Conservation (phyloP, 2,797 vertebrate species). For the Clamator glandarius region DNA sequence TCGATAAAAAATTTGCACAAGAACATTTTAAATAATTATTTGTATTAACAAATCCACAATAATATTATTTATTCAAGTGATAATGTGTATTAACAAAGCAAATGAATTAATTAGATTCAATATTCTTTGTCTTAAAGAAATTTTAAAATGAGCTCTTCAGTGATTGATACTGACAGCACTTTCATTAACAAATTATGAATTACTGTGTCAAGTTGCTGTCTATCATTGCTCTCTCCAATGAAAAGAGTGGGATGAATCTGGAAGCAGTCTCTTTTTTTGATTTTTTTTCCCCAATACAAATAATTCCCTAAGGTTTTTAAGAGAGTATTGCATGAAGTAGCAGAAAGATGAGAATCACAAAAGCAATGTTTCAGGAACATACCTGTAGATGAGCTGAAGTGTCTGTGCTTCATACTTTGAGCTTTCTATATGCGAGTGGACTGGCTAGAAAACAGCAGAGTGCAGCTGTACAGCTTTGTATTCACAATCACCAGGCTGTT, state of each 20-base stretch:
- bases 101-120: neutral
- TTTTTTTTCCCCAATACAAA: neutral
- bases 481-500: neutral
- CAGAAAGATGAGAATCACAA: neutral
- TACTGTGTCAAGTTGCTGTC: neutral
- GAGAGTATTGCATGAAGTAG: neutral
- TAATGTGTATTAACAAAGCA: neutral
- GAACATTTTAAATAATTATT: neutral
- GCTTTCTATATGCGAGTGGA: neutral
- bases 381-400: neutral
- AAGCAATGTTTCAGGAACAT: neutral
- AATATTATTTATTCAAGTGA: neutral
- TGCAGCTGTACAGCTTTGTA: fast-evolving
- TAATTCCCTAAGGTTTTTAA: neutral
- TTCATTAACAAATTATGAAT: neutral
- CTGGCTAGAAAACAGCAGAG: neutral
- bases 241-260: neutral
- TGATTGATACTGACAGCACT: neutral
- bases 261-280: neutral
- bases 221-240: neutral
- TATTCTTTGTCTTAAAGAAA: neutral
- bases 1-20: neutral
- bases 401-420: neutral
- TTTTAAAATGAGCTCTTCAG: neutral
- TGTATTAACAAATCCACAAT: neutral